Percentiles rank a stretch among this genome's conserved stretches.
Conservation (phyloP, 92 coral and sea anemone species). For the Epizoanthus rinbou region DNA sequence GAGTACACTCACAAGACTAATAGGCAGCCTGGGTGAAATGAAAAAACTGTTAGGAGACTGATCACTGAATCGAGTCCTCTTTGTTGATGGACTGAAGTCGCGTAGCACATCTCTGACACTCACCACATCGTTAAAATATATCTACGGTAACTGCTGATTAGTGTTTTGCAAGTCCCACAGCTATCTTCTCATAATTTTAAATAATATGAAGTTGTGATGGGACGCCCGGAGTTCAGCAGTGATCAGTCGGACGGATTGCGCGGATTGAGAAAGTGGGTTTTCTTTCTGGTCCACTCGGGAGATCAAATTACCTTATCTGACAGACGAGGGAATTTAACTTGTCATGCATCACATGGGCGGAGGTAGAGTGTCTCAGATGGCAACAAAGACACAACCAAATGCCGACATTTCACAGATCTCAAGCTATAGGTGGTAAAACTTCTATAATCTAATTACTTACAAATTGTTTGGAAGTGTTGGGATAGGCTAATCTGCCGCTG, state of each 20-base stretch:
- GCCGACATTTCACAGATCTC: slow-evolving; percentile 47
- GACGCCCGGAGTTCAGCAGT: slow-evolving; percentile 67
- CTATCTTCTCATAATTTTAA: slow-evolving; percentile 42
- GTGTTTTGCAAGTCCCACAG: background rate
- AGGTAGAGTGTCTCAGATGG: slow-evolving; percentile 15
- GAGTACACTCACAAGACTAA: slow-evolving; percentile 48
- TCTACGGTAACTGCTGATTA: slow-evolving; percentile 14
- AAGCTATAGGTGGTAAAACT: slow-evolving; percentile 44
- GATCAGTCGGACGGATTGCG: slow-evolving; percentile 66
- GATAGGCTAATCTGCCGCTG: slow-evolving; percentile 7
- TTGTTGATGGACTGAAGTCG: background rate
- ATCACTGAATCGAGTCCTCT: background rate
- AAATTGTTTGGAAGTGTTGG: slow-evolving; percentile 30
- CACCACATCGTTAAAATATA: slow-evolving; percentile 41
- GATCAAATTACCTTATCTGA: slow-evolving; percentile 71
- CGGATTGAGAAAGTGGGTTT: slow-evolving; percentile 75
- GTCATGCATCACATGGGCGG: slow-evolving; percentile 44
- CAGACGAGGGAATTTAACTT: slow-evolving; percentile 59
- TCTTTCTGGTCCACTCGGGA: slow-evolving; percentile 63
- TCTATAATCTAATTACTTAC: slow-evolving; percentile 32
- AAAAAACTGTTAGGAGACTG: background rate
- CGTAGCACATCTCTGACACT: background rate
- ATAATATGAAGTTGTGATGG: slow-evolving; percentile 33
- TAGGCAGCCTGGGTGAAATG: slow-evolving; percentile 51
- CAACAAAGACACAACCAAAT: slow-evolving; percentile 5